A percentile compares a stretch with the other conserved stretches of the same genome.
phyloP scores from a whole-genome alignment of 2,113 vertebrate genomes.

The Ceyx melanurus region DNA sequence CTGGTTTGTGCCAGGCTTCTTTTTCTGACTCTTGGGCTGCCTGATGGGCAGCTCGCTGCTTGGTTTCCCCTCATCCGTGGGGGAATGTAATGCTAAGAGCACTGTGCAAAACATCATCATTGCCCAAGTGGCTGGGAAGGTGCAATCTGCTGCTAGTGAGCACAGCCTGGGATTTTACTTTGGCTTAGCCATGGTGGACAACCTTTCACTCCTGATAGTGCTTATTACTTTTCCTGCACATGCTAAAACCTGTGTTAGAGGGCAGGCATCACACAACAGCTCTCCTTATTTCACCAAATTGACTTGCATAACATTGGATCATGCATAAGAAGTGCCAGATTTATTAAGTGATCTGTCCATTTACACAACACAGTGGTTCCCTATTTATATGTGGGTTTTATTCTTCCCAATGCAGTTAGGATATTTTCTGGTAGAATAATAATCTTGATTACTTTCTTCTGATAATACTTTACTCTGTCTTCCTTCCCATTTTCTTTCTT shows the following conservation, averaged over 20 bases:
- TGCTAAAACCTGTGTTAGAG: neutral
- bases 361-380: neutral
- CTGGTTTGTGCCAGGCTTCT: neutral
- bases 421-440: slow-evolving; percentile 1
- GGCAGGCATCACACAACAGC: neutral
- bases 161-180: neutral
- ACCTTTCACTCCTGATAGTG: neutral
- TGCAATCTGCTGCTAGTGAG: neutral
- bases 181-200: neutral
- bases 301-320: neutral
- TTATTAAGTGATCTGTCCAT: neutral
- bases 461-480: neutral
- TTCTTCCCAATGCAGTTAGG: neutral
- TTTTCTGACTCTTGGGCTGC: neutral
- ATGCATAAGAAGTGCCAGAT: neutral
- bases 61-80: neutral
- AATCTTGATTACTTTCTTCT: neutral
- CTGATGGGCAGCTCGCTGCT: neutral
- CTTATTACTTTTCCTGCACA: neutral
- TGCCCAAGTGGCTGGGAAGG: neutral
- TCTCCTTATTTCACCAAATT: neutral
- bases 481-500: neutral
- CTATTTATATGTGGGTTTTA: neutral
- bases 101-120: neutral
- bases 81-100: neutral